Evolutionary conservation across 2,113 vertebrate species (phyloP).

Genomic region (Nannobrachium achirus): DNA sequence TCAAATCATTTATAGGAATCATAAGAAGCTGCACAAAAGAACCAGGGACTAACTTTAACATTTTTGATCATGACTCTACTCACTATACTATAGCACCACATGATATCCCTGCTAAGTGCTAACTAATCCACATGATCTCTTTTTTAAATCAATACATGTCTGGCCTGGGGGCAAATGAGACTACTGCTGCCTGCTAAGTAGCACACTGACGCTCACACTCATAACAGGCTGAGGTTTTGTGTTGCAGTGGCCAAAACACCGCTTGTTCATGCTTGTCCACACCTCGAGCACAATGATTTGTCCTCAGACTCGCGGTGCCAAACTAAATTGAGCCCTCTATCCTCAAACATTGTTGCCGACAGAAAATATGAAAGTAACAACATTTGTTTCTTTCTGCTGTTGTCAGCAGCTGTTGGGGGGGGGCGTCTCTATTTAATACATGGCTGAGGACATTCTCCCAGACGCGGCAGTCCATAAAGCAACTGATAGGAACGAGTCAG

Average conservation of each 20-base stretch:
- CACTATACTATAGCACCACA: too few relatives aligned
- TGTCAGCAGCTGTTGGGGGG: conserved; percentile 48
- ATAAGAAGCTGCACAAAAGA: too few relatives aligned
- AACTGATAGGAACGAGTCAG: conserved; percentile 10
- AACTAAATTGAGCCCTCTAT: conserved; percentile 1
- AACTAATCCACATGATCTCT: too few relatives aligned
- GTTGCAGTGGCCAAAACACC: too few relatives aligned
- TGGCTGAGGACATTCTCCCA: conserved; percentile 39
- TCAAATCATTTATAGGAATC: too few relatives aligned
- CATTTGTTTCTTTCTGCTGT: conserved; percentile 29
- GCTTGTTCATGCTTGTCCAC: neutral
- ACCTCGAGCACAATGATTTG: neutral
- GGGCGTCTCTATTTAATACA: conserved; percentile 42
- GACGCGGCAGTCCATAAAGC: conserved; percentile 30
- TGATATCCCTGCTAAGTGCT: too few relatives aligned
- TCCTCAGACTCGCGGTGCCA: neutral
- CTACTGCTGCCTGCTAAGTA: too few relatives aligned
- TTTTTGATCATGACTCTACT: too few relatives aligned
- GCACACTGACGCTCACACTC: neutral
- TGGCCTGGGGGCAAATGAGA: neutral
- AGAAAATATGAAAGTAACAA: conserved; percentile 2
- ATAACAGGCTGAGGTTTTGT: neutral
- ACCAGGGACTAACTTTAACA: too few relatives aligned
- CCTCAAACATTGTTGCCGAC: neutral
- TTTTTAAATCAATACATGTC: neutral